Evolutionary conservation across 2,113 vertebrate genomes (phyloP).

Genomic region (Scophthalmus maximus): DNA sequence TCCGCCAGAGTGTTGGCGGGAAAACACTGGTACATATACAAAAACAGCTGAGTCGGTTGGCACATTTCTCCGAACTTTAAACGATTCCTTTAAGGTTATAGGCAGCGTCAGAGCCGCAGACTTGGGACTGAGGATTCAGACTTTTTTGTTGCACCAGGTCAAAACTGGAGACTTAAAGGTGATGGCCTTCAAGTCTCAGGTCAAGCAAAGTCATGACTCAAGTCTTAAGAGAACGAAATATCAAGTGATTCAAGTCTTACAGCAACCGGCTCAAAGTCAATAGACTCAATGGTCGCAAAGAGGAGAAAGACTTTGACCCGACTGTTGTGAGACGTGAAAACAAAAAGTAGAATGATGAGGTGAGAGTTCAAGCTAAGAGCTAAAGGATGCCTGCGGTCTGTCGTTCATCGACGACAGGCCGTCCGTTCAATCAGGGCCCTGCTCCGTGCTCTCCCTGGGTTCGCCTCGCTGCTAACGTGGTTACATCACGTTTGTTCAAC

Average conservation of each 20-base stretch:
- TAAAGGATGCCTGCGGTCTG: background rate
- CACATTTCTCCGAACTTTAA: background rate
- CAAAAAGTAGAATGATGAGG: background rate
- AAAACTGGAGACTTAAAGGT: background rate
- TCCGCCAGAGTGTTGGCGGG: background rate
- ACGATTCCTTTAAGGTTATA: background rate
- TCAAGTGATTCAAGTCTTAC: no score
- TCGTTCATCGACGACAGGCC: background rate
- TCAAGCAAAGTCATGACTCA: background rate
- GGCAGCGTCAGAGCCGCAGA: background rate
- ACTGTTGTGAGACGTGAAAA: background rate
- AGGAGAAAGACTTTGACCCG: background rate
- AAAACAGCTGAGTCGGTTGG: background rate
- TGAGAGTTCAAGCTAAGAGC: background rate
- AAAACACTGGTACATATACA: background rate
- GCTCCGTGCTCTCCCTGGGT: background rate
- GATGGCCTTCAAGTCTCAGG: background rate
- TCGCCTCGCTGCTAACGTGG: background rate
- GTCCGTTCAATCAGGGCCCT: background rate
- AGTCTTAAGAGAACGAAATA: background rate
- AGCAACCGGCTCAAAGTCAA: no score
- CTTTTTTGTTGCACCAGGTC: background rate
- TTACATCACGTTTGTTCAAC: slow-evolving; percentile 10
- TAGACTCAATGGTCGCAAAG: no score
- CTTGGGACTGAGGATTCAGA: background rate